Evolutionary conservation across 2,888 invertebrate genomes (phyloP).

Genomic region (Synergus laeviventris): DNA sequence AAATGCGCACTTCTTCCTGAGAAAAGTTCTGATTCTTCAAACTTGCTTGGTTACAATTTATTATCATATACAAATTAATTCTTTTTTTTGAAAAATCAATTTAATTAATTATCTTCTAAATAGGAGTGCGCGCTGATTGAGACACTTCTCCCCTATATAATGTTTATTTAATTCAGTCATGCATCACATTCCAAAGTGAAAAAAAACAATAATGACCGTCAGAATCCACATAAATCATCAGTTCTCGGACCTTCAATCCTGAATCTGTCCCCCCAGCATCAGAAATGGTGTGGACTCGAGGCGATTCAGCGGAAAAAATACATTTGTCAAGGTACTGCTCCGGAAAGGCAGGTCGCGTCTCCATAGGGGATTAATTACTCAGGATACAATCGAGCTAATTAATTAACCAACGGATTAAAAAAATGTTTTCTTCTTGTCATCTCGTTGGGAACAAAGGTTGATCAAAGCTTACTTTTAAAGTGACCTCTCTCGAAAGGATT

Average conservation of each 20-base stretch:
- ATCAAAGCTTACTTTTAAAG: slow-evolving; percentile 36
- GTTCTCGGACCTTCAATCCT: background rate
- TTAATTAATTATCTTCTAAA: too few relatives aligned
- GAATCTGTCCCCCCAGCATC: slow-evolving; percentile 3
- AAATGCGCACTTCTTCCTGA: background rate
- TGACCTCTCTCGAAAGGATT: slow-evolving; percentile 37
- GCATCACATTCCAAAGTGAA: background rate
- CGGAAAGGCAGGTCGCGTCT: slow-evolving; percentile 56
- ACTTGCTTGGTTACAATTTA: background rate
- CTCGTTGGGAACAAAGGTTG: background rate
- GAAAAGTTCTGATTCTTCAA: background rate
- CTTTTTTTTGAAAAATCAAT: too few relatives aligned
- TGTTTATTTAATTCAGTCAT: background rate
- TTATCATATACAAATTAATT: too few relatives aligned
- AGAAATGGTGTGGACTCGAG: slow-evolving; percentile 51
- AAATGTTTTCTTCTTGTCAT: slow-evolving; percentile 57
- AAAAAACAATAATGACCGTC: background rate
- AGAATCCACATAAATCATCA: slow-evolving; percentile 19
- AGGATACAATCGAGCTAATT: slow-evolving; percentile 58
- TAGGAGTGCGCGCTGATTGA: too few relatives aligned
- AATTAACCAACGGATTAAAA: slow-evolving; percentile 60
- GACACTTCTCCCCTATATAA: too few relatives aligned
- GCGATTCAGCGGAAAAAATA: slow-evolving; percentile 73
- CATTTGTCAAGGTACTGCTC: slow-evolving; percentile 66
- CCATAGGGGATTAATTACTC: slow-evolving; percentile 66